Conservation (phyloP, 2,888 invertebrate genomes). For the Lypha dubia region DNA sequence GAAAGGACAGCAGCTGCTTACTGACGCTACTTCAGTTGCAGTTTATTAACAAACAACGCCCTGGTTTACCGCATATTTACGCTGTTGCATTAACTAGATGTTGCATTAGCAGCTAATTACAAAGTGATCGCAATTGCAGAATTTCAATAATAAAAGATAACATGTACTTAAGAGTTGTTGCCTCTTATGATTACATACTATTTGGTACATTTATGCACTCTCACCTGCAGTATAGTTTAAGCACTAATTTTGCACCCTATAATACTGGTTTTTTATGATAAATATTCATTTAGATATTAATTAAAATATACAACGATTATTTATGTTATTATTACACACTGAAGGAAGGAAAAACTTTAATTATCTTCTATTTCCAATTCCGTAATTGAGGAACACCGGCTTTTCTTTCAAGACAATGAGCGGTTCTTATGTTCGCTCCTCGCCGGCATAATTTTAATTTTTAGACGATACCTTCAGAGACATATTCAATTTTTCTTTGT, state of each 20-base stretch:
- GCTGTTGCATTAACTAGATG: constrained; percentile 67
- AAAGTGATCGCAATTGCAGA: constrained; percentile 73
- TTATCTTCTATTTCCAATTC: no score
- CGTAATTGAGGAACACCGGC: no score
- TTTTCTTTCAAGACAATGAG: no score
- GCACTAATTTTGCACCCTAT: constrained; percentile 8
- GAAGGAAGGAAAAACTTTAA: no score
- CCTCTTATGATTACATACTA: constrained; percentile 59
- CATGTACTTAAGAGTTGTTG: constrained; percentile 64
- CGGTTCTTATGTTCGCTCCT: no score
- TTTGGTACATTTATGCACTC: constrained; percentile 52
- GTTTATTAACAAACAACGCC: constrained; percentile 58
- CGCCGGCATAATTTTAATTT: no score
- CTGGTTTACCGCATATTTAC: constrained; percentile 58
- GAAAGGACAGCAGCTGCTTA: constrained; percentile 40
- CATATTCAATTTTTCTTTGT: no score
- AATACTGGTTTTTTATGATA: constrained; percentile 36
- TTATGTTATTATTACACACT: no score
- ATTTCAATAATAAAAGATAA: constrained; percentile 67
- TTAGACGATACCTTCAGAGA: no score
- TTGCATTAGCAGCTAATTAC: constrained; percentile 79
- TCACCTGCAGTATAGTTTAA: constrained; percentile 48
- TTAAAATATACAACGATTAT: background rate
- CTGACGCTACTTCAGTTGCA: constrained; percentile 19
- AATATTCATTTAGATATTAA: background rate